These are phyloP conservation scores for Acanthacorydalis orientalis DNA, from an alignment of 2,888 invertebrate species.

Conservation along the genomic window DNA sequence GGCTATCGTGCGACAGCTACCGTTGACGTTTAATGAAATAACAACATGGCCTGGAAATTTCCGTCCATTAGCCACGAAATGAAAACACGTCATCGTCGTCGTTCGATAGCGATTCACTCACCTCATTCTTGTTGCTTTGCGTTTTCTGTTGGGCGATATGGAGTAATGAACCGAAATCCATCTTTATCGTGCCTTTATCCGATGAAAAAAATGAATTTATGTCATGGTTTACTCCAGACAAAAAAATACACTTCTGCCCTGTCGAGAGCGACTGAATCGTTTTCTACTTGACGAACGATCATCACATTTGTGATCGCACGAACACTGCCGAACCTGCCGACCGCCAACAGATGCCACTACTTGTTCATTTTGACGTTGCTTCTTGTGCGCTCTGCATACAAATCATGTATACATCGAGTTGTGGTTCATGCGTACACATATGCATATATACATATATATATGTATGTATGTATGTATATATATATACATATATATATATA, in stretches of 20 bases:
- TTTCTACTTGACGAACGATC: too few relatives aligned
- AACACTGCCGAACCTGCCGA: too few relatives aligned
- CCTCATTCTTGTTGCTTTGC: conserved; percentile 21
- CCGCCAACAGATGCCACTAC: too few relatives aligned
- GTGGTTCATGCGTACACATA: too few relatives aligned
- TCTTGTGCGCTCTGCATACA: too few relatives aligned
- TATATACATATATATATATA: too few relatives aligned
- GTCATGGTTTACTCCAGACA: neutral
- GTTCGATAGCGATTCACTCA: conserved; percentile 11
- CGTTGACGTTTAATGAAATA: neutral
- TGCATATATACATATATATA: too few relatives aligned
- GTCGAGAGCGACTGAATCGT: neutral
- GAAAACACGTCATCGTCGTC: neutral
- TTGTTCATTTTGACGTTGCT: too few relatives aligned
- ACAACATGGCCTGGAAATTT: neutral
- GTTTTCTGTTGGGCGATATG: conserved; percentile 43
- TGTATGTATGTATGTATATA: too few relatives aligned
- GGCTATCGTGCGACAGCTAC: too few relatives aligned
- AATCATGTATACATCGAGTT: too few relatives aligned
- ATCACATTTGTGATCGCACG: too few relatives aligned
- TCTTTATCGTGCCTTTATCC: conserved; percentile 13
- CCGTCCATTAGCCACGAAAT: neutral
- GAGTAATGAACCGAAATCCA: conserved; percentile 46
- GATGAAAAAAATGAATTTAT: neutral
- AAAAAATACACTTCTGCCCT: neutral